Evolutionary conservation across 2,888 invertebrate genomes (phyloP).

Genomic region (Trissonchulus sp.): DNA sequence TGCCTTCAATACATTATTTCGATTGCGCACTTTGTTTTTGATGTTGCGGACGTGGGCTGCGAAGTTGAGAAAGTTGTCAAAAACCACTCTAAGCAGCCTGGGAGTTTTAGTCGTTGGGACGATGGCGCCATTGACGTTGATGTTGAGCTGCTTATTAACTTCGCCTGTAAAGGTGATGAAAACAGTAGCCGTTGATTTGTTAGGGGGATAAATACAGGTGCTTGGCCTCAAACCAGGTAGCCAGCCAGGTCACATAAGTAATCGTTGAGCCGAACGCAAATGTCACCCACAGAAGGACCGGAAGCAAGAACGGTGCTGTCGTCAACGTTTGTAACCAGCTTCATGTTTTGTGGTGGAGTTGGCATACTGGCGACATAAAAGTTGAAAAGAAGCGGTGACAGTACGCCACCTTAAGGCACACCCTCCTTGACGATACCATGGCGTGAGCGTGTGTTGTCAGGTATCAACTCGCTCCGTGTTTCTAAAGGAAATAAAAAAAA

Average conservation of each 20-base stretch:
- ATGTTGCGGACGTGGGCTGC: not conserved
- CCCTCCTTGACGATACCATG: no score
- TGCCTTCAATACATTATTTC: not conserved
- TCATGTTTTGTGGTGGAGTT: not conserved
- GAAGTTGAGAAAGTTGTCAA: no score
- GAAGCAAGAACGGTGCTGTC: conserved; percentile 12
- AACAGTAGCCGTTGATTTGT: conserved; percentile 15
- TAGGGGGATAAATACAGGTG: no score
- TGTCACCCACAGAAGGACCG: not conserved
- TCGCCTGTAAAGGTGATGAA: conserved; percentile 9
- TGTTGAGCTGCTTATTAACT: not conserved
- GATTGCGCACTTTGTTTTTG: not conserved
- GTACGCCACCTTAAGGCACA: conserved; percentile 2
- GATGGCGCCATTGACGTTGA: not conserved
- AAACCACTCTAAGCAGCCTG: not conserved
- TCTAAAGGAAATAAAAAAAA: no score
- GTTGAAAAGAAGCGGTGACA: not conserved
- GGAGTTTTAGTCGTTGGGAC: conserved; percentile 9
- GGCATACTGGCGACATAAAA: not conserved
- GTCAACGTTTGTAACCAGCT: not conserved
- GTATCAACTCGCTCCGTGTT: no score
- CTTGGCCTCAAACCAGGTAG: no score
- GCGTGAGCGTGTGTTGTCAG: no score
- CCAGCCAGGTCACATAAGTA: no score
- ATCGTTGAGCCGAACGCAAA: not conserved